Conservation (phyloP, 2,113 vertebrate genomes). For the Dipodomys merriami region DNA sequence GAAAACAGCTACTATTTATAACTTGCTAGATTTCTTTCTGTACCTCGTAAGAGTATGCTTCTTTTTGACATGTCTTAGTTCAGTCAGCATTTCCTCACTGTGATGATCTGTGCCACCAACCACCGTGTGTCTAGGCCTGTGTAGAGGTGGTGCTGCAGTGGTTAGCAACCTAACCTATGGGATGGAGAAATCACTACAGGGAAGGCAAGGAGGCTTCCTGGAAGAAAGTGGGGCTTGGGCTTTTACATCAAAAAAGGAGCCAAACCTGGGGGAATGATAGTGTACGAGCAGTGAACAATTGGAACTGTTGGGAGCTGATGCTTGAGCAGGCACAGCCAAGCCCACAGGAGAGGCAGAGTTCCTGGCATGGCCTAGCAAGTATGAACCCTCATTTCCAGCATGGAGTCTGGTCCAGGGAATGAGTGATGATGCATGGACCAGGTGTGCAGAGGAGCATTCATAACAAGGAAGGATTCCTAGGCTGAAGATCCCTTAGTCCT, state of each 20-base stretch:
- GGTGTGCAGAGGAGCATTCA: not conserved
- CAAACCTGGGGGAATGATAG: not conserved
- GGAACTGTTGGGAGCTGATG: no score
- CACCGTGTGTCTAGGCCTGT: not conserved
- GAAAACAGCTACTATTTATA: slow-evolving; percentile 61
- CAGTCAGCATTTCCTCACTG: not conserved
- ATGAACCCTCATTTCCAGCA: not conserved
- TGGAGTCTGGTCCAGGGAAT: not conserved
- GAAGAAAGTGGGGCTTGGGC: not conserved
- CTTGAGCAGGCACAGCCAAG: not conserved
- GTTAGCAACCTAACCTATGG: no score
- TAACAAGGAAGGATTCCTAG: not conserved
- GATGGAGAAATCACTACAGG: not conserved
- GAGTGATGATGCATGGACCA: not conserved
- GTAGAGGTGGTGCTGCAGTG: not conserved
- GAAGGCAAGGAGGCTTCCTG: not conserved
- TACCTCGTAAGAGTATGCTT: slow-evolving; percentile 18
- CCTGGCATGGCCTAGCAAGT: not conserved
- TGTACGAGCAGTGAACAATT: not conserved
- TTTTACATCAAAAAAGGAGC: not conserved
- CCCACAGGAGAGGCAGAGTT: not conserved
- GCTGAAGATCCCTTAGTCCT: not conserved
- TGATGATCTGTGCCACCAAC: not conserved
- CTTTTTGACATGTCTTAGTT: not conserved
- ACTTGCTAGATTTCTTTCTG: slow-evolving; percentile 53